These are phyloP conservation scores for Apomyelois bistriatella DNA, from an alignment of 2,888 invertebrate species.

Conservation along the genomic window DNA sequence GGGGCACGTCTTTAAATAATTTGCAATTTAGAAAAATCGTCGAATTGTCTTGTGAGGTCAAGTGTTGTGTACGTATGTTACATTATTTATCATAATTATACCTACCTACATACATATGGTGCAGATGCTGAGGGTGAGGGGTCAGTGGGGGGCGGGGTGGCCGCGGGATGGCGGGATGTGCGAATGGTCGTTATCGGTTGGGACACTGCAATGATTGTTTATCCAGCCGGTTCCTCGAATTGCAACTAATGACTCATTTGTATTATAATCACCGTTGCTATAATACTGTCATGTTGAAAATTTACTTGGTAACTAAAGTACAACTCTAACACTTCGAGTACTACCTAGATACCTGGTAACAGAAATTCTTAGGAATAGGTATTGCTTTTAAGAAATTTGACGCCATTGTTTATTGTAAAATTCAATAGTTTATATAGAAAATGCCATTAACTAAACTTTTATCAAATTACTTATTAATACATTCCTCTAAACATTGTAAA, in stretches of 20 bases:
- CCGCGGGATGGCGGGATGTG: constrained; percentile 57
- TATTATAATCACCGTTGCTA: constrained; percentile 51
- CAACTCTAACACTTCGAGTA: not conserved
- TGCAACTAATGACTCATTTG: constrained; percentile 73
- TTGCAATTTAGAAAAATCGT: too few species aligned
- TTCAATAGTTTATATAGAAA: too few species aligned
- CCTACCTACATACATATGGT: constrained; percentile 40
- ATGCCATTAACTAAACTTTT: too few species aligned
- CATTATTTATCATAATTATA: too few species aligned
- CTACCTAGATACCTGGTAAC: not conserved
- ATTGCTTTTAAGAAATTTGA: too few species aligned
- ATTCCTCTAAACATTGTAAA: too few species aligned
- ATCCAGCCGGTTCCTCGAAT: constrained; percentile 77
- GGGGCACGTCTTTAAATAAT: too few species aligned
- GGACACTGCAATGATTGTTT: constrained; percentile 78
- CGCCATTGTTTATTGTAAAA: too few species aligned
- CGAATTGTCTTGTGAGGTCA: too few species aligned
- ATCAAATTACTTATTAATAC: too few species aligned
- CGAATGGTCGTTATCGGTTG: constrained; percentile 74
- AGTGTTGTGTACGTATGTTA: too few species aligned
- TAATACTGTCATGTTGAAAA: constrained; percentile 22
- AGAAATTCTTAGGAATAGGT: too few species aligned
- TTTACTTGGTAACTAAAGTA: not conserved
- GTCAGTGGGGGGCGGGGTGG: constrained; percentile 25
- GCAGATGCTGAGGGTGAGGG: constrained; percentile 26